Base-by-base conservation (phyloP, 2,797 vertebrate species). In the Decapterus maruadsi region DNA sequence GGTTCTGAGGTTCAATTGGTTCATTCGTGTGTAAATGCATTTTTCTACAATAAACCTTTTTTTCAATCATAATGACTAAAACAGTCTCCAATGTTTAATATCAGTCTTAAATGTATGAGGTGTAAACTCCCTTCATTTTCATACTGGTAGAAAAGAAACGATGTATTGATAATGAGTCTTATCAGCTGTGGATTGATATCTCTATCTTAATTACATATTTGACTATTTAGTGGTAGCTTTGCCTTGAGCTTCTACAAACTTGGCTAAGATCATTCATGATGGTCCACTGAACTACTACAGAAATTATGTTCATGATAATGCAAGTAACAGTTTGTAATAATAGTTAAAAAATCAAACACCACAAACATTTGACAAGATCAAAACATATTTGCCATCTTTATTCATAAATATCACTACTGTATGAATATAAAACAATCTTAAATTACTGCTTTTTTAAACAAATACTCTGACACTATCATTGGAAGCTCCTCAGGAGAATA, bases 331-430 rank as follows among this genome's bases (percentile, higher is more conserved):
- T 13, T 48, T 4, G 8, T 46, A 29, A 34, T 54, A 40, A 8
- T 12, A 13, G 26, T 50, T 50, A 26, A 36, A 8, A 72, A 78
- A 78, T 20, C 64, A 26, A 77, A 34, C 4, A 36, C 1, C 20
- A 54, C 22, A 54, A 54, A 31, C 17, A 56, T 8, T 19, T 59
- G 10, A 81, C 66, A 76, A 72, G 81, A 77, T 17, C 78, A 29
- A 90, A 88, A 91, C 72, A 89, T 83, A 88, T 85, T 84, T 84
- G 71, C 73, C 80, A 87, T 92, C 85, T 94, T 94, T 93, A 94
- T 93, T 94, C 79, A 93, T 94, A 94, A 94, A 94, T 94, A 94
- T 90, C 86, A 90, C 92, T 94, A 93, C 91, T 79, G 88, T 94
- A 92, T 87, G 92, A 93, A 93, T 93, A 94, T 94, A 94, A 94